Evolutionary conservation across 2,797 vertebrate species (phyloP), one percentile per base, ranked within the genome.

Genomic region (Atherinosoma microstoma): DNA sequence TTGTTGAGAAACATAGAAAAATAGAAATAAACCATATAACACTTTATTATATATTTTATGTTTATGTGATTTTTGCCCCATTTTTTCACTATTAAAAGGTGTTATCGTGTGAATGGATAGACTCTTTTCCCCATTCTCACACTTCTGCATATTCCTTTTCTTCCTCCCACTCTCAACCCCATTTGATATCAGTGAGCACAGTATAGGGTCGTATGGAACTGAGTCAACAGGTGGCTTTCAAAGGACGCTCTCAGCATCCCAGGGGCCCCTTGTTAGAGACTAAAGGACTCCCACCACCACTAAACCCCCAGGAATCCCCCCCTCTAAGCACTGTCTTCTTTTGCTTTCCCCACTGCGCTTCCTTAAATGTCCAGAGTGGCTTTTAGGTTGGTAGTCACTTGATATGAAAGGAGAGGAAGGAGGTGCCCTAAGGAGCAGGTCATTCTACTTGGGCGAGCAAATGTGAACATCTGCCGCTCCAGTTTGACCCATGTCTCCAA

Each of bases 141-240:
- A 40, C 53, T 60, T 54, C 67, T 63, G 61, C 12, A 70, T 76
- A 75, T 64, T 76, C 73, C 69, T 84, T 76, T 89, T 2, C 20
- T 89, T 83, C 82, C 73, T 79, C 58, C 63, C 49, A 36, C 66
- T 63, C 62, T 67, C 54, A 61, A 63, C 78, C 64, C 73, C 79
- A 84, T 80, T 80, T 64, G 75, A 79, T 85, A 73, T 67, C 74
- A 78, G 42, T 12, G 59, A 68, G 64, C 76, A 76, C 78, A 72
- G 90, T 85, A 18, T 42, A 64, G 84, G 92, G 90, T 93, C 89
- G 87, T 88, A 75, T 87, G 91, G 89, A 92, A 91, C 90, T 84
- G 81, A 91, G 88, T 91, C 92, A 93, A 93, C 93, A 94, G 93
- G 90, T 93, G 91, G 87, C 84, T 86, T 84, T 92, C 81, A 88